Conservation (phyloP, 2,888 invertebrate species). For the Cephus spinipes region DNA sequence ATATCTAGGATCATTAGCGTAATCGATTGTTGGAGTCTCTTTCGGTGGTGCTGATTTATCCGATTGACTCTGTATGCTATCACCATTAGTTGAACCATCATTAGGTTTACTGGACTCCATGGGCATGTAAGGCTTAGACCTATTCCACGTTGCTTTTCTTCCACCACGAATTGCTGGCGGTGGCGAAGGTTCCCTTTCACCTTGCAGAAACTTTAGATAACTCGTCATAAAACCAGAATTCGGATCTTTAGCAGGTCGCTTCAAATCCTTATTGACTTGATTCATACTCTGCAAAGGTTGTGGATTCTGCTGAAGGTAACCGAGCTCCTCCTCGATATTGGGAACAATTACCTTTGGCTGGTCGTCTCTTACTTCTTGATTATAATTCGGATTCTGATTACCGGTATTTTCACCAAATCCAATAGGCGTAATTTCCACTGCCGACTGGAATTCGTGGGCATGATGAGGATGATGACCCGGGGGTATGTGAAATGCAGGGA, state of each 20-base stretch:
- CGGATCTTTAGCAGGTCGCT: constrained; percentile 70
- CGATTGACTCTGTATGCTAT: constrained; percentile 12
- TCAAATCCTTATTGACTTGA: constrained; percentile 74
- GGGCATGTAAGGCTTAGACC: constrained; percentile 63
- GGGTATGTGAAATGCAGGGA: constrained; percentile 81
- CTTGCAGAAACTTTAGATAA: constrained; percentile 86
- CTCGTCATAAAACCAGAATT: constrained; percentile 88
- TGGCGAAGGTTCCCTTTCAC: constrained; percentile 84
- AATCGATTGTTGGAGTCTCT: constrained; percentile 68
- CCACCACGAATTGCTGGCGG: constrained; percentile 78
- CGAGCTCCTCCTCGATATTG: constrained; percentile 89
- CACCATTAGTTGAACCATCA: constrained; percentile 37
- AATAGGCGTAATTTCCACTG: constrained; percentile 75
- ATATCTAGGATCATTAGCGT: constrained; percentile 77
- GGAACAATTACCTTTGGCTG: constrained; percentile 89
- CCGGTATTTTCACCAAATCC: constrained; percentile 31
- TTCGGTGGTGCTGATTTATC: constrained; percentile 55
- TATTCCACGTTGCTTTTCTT: constrained; percentile 77
- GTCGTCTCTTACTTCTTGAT: constrained; percentile 70
- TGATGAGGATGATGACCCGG: constrained; percentile 69
- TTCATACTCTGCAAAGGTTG: constrained; percentile 59
- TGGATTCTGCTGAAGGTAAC: constrained; percentile 72
- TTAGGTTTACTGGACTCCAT: constrained; percentile 42
- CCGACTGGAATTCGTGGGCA: constrained; percentile 74
- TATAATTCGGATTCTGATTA: constrained; percentile 40